Evolutionary conservation across 64 coral and sea anemone species (phyloP).

Genomic region (Montipora capricornis): DNA sequence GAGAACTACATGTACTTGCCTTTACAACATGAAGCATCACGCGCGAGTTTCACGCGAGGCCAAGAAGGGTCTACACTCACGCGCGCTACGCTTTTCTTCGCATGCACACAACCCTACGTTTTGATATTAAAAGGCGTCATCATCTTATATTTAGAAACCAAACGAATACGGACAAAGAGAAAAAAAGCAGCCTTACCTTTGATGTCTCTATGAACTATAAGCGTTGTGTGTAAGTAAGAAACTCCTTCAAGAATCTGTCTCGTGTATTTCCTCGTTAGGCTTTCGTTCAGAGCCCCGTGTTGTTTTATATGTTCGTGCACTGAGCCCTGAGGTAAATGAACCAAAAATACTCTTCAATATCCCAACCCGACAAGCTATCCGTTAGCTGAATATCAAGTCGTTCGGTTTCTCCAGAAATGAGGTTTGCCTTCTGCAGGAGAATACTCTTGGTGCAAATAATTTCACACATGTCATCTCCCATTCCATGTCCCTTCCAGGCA

Average conservation of each 20-base stretch:
- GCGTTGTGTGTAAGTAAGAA: slow-evolving; percentile 85
- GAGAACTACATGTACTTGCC: too few species aligned
- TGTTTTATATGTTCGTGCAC: slow-evolving; percentile 96
- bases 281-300: slow-evolving; percentile 94
- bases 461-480: too few species aligned
- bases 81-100: too few species aligned
- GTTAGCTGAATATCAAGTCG: too few species aligned
- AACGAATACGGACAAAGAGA: background rate
- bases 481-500: too few species aligned
- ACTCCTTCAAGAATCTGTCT: slow-evolving; percentile 95
- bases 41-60: too few species aligned
- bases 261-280: slow-evolving; percentile 90
- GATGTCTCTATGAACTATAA: slow-evolving; percentile 97
- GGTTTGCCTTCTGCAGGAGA: background rate
- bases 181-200: slow-evolving; percentile 77
- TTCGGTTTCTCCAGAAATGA: background rate
- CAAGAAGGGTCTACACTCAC: too few species aligned
- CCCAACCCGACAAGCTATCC: too few species aligned
- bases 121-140: too few species aligned
- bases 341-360: background rate
- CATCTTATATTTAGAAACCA: background rate
- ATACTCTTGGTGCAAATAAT: too few species aligned
- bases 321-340: slow-evolving; percentile 66
- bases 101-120: too few species aligned
- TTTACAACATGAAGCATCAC: too few species aligned